Evolutionary conservation across 1,140 invertebrate species (phyloP).

Genomic region (Drosophila miranda): DNA sequence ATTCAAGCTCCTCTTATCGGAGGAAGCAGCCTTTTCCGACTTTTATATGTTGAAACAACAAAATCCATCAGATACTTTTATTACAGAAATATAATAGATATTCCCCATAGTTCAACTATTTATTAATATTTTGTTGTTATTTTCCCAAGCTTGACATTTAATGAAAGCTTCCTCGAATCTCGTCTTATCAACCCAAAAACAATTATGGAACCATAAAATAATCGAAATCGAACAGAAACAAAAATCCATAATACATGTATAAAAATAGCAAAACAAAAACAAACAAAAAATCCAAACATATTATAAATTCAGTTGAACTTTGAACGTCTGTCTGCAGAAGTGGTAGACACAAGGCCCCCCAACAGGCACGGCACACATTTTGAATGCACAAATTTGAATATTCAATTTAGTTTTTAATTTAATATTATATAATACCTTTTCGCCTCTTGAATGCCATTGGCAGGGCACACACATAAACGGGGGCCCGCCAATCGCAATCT

Average conservation of each 20-base stretch:
- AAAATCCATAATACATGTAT: neutral
- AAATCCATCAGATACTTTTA: no score
- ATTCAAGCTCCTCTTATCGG: no score
- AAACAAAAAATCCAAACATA: conserved; percentile 11
- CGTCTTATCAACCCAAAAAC: no score
- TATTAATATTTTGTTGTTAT: no score
- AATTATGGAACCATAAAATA: no score
- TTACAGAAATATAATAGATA: no score
- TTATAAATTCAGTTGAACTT: conserved; percentile 52
- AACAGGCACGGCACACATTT: conserved; percentile 23
- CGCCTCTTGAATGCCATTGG: conserved; percentile 7
- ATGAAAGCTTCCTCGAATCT: no score
- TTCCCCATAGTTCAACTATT: no score
- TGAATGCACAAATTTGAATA: conserved; percentile 7
- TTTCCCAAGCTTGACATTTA: no score
- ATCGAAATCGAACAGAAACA: no score
- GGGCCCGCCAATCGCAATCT: neutral
- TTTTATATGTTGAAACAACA: no score
- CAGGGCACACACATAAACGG: conserved; percentile 19
- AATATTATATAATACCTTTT: neutral
- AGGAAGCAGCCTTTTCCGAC: no score
- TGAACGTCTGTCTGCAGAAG: conserved; percentile 54
- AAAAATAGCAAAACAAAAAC: neutral
- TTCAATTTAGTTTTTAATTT: conserved; percentile 11
- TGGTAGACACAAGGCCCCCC: neutral